Percentiles rank a stretch among this genome's conserved stretches.
These are phyloP conservation scores for Andrena trimmerana DNA, from an alignment of 2,888 invertebrate species.

Conservation along the genomic window DNA sequence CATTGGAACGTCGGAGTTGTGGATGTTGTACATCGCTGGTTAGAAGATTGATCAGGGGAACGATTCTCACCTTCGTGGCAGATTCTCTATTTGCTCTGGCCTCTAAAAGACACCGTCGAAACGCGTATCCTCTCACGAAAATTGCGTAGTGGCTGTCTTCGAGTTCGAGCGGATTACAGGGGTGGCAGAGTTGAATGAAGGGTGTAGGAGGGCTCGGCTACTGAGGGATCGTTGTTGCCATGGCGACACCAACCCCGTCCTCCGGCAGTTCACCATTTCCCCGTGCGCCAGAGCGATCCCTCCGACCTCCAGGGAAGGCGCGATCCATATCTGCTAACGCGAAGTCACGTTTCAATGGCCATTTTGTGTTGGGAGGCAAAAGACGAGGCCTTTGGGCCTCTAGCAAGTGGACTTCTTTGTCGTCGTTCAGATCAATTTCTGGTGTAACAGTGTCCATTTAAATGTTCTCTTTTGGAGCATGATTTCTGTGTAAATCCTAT, in stretches of 20 bases:
- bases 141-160: slow-evolving; percentile 75
- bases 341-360: slow-evolving; percentile 81
- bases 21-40: background rate
- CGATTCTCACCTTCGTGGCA: slow-evolving; percentile 4
- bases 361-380: slow-evolving; percentile 75
- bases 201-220: slow-evolving; percentile 82
- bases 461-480: background rate
- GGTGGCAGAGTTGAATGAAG: slow-evolving; percentile 78
- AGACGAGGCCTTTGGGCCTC: slow-evolving; percentile 35
- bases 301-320: slow-evolving; percentile 72
- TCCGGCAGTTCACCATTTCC: slow-evolving; percentile 75
- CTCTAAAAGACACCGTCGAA: slow-evolving; percentile 42
- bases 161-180: slow-evolving; percentile 77
- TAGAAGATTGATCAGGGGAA: slow-evolving; percentile 4
- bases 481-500: background rate
- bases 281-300: slow-evolving; percentile 70
- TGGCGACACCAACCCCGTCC: slow-evolving; percentile 81
- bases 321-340: slow-evolving; percentile 82
- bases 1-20: background rate
- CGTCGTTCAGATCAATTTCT: background rate
- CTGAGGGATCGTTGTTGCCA: slow-evolving; percentile 85
- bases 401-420: slow-evolving; percentile 1
- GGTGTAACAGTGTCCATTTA: slow-evolving; percentile 3
- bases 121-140: slow-evolving; percentile 72
- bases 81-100: slow-evolving; percentile 31